Evolutionary conservation across 2,888 invertebrate species (phyloP), one percentile per base, ranked within the genome.

Genomic region (Cylloceria caligata): DNA sequence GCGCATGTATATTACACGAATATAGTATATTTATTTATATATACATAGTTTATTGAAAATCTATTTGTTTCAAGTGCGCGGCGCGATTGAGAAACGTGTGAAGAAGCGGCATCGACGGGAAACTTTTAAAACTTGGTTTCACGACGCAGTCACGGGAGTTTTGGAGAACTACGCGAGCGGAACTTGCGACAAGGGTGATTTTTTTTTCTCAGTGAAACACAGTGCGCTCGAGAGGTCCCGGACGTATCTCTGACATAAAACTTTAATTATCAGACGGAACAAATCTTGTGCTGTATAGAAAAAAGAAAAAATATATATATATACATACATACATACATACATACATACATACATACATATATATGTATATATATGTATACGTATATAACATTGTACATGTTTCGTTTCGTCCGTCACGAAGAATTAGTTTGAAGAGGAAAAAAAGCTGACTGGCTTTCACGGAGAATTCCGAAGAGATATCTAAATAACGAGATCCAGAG

Each of bases 141-240:
- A n/a, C n/a, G n/a, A n/a, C n/a, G n/a, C n/a, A n/a, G n/a, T 64
- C 5, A n/a, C 24, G 45, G 3, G 19, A 30, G 34, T 30, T 57
- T 57, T 16, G 16, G 6, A 34, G 16, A 4, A 2, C 5, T 16
- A n/a, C n/a, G 3, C 2, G 34, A 21, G 27, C 34, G 6, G 49
- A 27, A 64, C 52, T 73, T 24, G 21, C 49, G 42, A 24, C 5
- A 36, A 60, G 45, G 72, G 74, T 65, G 69, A 39, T 62, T 24
- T 55, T 52, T 55, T 30, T 13, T 65, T 65, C 34, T 52, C 30
- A 75, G 57, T 68, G 57, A 60, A 75, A 57, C 9, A 49, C 13
- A 75, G 74, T 75, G 74, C 39, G 64, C 5, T 65, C 64, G 27
- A 19, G 1, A 27, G 19, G 21, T 27, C n/a, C 45, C 13, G 21